phyloP scores from a whole-genome alignment of 2,113 vertebrate genomes.

The Caloenas nicobarica region DNA sequence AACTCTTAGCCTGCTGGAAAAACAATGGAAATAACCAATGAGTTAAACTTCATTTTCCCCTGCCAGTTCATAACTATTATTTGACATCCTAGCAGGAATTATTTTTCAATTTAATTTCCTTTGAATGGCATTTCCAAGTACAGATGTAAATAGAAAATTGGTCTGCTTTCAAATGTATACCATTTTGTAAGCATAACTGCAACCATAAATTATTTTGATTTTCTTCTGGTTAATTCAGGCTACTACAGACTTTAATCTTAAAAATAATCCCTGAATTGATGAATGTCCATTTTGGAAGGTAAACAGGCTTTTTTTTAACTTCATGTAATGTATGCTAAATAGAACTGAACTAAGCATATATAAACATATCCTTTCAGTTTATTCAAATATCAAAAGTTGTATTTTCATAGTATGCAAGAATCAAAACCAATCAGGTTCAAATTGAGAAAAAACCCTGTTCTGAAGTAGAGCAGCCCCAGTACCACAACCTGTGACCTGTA shows the following conservation, averaged over 20 bases:
- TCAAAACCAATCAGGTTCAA: background rate
- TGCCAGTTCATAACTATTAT: background rate
- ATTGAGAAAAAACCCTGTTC: background rate
- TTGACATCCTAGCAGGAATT: background rate
- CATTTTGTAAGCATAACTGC: background rate
- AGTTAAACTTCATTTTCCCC: background rate
- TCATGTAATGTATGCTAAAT: background rate
- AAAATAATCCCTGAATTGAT: background rate
- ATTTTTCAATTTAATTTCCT: background rate
- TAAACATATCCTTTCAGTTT: background rate
- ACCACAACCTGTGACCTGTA: background rate
- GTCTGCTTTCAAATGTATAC: background rate
- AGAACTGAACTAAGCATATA: background rate
- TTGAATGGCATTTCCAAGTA: background rate
- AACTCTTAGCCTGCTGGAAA: constrained; percentile 11
- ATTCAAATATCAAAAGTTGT: background rate
- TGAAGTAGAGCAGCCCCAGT: background rate
- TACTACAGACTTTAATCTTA: background rate
- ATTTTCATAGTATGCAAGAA: background rate
- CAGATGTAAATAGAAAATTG: background rate
- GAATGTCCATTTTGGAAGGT: background rate
- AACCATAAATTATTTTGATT: background rate
- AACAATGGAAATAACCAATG: background rate
- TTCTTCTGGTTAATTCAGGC: background rate
- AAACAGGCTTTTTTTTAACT: background rate